phyloP scores from a whole-genome alignment of 2,888 invertebrate species.

The Agrochola macilenta region DNA sequence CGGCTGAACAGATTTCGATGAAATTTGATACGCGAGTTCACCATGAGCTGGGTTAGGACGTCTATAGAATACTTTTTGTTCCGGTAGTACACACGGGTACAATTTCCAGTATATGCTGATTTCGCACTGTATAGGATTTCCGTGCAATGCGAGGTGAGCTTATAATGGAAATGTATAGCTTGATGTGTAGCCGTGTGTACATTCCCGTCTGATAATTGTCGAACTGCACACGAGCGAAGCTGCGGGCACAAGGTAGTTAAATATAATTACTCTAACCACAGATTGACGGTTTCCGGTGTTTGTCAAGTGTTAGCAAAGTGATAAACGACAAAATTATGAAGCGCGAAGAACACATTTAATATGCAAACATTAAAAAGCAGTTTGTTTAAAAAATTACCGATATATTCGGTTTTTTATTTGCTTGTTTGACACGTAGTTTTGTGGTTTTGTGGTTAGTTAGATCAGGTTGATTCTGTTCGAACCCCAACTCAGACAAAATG shows the following conservation, averaged over 20 bases:
- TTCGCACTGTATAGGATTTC: too few species aligned
- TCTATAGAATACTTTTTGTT: neutral
- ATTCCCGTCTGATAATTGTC: too few species aligned
- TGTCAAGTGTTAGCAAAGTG: neutral
- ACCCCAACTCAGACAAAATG: neutral
- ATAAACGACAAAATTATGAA: neutral
- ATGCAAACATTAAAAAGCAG: slow-evolving; percentile 21
- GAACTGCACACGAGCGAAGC: neutral
- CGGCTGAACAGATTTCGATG: neutral
- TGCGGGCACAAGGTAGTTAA: neutral
- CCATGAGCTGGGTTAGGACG: neutral
- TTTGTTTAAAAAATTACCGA: slow-evolving; percentile 6
- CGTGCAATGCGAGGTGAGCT: too few species aligned
- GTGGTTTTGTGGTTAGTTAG: neutral
- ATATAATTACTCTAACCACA: neutral
- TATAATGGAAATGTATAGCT: too few species aligned
- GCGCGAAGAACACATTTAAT: slow-evolving; percentile 15
- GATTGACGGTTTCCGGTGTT: neutral
- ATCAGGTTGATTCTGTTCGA: neutral
- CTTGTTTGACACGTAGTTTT: neutral
- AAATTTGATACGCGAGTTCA: neutral
- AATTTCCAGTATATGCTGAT: too few species aligned
- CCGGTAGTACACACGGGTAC: too few species aligned
- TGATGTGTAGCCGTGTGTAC: too few species aligned
- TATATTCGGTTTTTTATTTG: neutral